Conservation (phyloP, 2,888 invertebrate genomes). For the Athalia rosae region DNA sequence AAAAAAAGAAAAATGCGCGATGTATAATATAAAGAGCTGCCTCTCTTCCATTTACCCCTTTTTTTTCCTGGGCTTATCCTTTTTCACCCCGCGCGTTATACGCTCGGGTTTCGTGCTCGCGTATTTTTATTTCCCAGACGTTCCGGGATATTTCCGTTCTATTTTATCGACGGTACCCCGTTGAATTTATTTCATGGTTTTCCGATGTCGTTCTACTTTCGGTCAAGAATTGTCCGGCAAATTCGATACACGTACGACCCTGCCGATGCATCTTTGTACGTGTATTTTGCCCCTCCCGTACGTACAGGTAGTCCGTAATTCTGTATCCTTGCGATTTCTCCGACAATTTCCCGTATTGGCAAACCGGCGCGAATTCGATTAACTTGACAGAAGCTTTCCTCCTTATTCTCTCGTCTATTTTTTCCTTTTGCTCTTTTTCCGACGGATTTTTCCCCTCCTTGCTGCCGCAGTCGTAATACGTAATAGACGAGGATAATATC, state of each 20-base stretch:
- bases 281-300: not conserved
- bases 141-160: conserved; percentile 20
- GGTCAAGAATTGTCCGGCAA: conserved; percentile 25
- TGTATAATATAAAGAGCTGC: conserved; percentile 12
- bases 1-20: not conserved
- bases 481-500: no score
- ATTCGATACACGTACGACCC: not conserved
- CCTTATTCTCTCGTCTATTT: not conserved
- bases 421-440: not conserved
- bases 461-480: no score
- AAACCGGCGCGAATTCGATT: conserved; percentile 36
- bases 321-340: conserved; percentile 11
- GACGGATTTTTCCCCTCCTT: not conserved
- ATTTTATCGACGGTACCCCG: conserved; percentile 28
- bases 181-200: conserved; percentile 32
- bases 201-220: conserved; percentile 25
- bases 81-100: no score
- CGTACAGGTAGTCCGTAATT: conserved; percentile 3
- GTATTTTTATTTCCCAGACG: conserved; percentile 25
- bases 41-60: not conserved
- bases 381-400: conserved; percentile 29
- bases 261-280: not conserved
- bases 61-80: no score
- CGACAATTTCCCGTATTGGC: conserved; percentile 28
- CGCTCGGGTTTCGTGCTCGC: not conserved